Evolutionary conservation across 2,797 vertebrate species (phyloP), one percentile per base, ranked within the genome.

Genomic region (Trachops cirrhosus): DNA sequence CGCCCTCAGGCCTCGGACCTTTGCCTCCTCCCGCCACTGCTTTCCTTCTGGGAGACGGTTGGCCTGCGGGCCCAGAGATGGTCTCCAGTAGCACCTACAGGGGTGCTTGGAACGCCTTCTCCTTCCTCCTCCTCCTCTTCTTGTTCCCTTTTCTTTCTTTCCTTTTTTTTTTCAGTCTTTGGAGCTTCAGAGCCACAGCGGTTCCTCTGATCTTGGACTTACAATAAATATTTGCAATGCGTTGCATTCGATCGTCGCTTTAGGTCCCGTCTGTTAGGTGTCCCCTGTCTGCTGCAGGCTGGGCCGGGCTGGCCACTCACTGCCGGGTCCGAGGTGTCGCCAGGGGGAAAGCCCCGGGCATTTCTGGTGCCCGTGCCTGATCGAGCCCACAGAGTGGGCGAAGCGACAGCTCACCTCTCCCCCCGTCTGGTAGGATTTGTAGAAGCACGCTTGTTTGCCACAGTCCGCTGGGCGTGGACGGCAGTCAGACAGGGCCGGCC

Each of bases 341-440:
- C 15, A n/a, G 46, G n/a, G 22, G 37, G 52, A 75, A 52, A 41
- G 9, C 10, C 2, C 8, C 11, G 62, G 44, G 8, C 4, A 1
- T n/a, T 41, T 50, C 37, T 32, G 24, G 11, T 48, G 10, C 2
- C 3, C 0, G 0, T 0, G 11, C 12, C 0, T 1, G 37, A 26
- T 2, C 0, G 11, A 37, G 14, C 3, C 5, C 48, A 26, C 19
- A 0, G 0, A 22, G 15, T 0, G 14, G 39, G 32, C 21, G 21
- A 2, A 1, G 26, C 0, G n/a, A 34, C 12, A 12, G 16, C 37
- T 52, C 34, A 0, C 0, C 37, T 70, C 29, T 0, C 11, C 67
- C 10, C 0, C 54, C 22, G 32, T 4, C 57, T 0, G 0, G 0
- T 7, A 11, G 87, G 34, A 3, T 0, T 18, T 6, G 5, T 52